Evolutionary conservation across 92 coral and sea anemone species (phyloP), one percentile per base, ranked within the genome.

Genomic region (Muricea muricata): DNA sequence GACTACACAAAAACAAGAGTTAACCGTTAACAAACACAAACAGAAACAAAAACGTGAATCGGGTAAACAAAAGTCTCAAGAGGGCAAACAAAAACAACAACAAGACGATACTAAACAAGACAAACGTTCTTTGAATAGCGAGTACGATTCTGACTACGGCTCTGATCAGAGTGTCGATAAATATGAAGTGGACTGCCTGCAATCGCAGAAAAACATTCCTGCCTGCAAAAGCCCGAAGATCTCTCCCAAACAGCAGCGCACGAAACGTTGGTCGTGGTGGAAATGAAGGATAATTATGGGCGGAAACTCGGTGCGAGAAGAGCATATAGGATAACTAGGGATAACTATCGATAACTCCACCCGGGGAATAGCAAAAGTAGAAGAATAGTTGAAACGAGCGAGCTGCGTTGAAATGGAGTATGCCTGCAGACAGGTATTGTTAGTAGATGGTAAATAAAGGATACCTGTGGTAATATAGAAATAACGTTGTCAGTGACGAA

Each of bases 251-350:
- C 82, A 55, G 33, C 70, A 37, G 67, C 60, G 28, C 8, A 77
- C 25, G 1, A 76, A 77, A 77, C 82, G 82, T 20, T 77, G 82
- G 82, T 50, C 82, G 1, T 77, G 82, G 82, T 77, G 82, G 82
- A 77, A 77, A 77, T 75, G 32, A 29, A 2, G 55, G 25, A 55
- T 55, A 18, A 55, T 2, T n/a, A 24, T 55, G 29, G 65, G 25
- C 7, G 25, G 20, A 20, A 8, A 45, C 50, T 45, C n/a, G n/a
- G n/a, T n/a, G n/a, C n/a, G n/a, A n/a, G n/a, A n/a, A n/a, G 50
- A 8, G 14, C 8, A 45, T 52, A 63, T n/a, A 26, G 37, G 37
- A 29, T 63, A 60, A 54, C 1, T 24, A 60, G 33, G 9, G 33
- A 34, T 1, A 1, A n/a, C n/a, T n/a, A n/a, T n/a, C n/a, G n/a